Evolutionary conservation across 2,113 vertebrate species (phyloP), one percentile per base, ranked within the genome.

Genomic region (Neomonachus schauinslandi): DNA sequence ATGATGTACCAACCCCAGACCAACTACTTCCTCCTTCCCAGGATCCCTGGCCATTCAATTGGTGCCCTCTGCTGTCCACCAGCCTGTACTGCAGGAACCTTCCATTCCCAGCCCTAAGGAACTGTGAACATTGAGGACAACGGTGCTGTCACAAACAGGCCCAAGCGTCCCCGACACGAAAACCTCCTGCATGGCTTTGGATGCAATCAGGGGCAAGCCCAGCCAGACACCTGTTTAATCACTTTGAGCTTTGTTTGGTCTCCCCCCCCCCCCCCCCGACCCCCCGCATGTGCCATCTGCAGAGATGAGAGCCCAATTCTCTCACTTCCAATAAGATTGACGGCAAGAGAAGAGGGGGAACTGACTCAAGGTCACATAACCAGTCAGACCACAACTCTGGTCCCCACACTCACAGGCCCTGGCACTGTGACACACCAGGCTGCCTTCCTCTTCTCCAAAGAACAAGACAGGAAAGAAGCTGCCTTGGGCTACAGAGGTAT

Each of bases 1-100:
- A 95, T 61, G 33, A 49, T 0, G 15, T 81, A 71, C 96, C 80
- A 88, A 94, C 80, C 65, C 80, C 84, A 74, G 59, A 96, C 69
- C 87, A 81, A 91, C 97, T 95, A 82, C 96, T 95, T 98, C 97
- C 97, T 94, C 67, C 88, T 97, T 96, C 97, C 97, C 57, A 31
- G n/a, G 36, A 84, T 81, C 72, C 55, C 87, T 96, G 71, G 33
- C 65, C 94, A 91, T 97, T 97, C 74, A n/a, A 46, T 80, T 94
- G 84, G 95, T 10, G 61, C 96, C 97, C 97, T 98, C 98, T 98
- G 90, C 97, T 94, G 97, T 31, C 53, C 31, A 42, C 16, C 6
- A 26, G 61, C 53, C 76, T 85, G 26, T 79, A 89, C 59, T 97
- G 81, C 92, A 96, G 83, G 63, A 31, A 18, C 71, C 57, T 86